Conservation (phyloP, 2,888 invertebrate genomes). For the Parnassius glacialis region DNA sequence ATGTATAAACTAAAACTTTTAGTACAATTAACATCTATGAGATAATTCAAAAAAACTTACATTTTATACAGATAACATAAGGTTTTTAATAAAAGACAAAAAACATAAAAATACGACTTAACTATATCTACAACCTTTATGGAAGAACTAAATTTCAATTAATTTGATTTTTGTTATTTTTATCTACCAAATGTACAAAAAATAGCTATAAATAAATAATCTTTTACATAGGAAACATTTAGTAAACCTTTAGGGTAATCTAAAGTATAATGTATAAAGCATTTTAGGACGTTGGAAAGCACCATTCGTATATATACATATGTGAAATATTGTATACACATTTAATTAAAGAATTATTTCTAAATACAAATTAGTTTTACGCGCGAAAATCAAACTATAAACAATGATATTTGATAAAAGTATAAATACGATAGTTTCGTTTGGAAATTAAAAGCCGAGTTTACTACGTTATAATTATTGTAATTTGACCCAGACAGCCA, state of each 20-base stretch:
- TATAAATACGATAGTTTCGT: too few relatives aligned
- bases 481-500: too few relatives aligned
- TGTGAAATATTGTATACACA: slow-evolving; percentile 1
- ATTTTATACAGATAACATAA: slow-evolving; percentile 68
- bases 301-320: slow-evolving; percentile 17
- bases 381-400: slow-evolving; percentile 7
- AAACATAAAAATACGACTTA: slow-evolving; percentile 54
- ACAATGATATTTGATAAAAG: too few relatives aligned
- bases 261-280: slow-evolving; percentile 41
- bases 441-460: too few relatives aligned
- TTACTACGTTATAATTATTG: too few relatives aligned
- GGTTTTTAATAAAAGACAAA: slow-evolving; percentile 43
- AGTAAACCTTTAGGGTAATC: slow-evolving; percentile 49
- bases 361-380: slow-evolving; percentile 18
- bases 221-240: slow-evolving; percentile 66
- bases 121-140: slow-evolving; percentile 71
- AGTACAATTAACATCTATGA: slow-evolving; percentile 69
- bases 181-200: slow-evolving; percentile 67
- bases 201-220: slow-evolving; percentile 75
- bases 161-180: slow-evolving; percentile 49
- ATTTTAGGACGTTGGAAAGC: slow-evolving; percentile 22
- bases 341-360: slow-evolving; percentile 14
- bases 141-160: slow-evolving; percentile 58
- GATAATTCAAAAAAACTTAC: slow-evolving; percentile 59
- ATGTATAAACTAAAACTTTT: slow-evolving; percentile 58